Evolutionary conservation across 30 jellyfish, hydroid and myxozoan species (phyloP), one percentile per base, ranked within the genome.

Genomic region (Pseudorhiza aurosa): DNA sequence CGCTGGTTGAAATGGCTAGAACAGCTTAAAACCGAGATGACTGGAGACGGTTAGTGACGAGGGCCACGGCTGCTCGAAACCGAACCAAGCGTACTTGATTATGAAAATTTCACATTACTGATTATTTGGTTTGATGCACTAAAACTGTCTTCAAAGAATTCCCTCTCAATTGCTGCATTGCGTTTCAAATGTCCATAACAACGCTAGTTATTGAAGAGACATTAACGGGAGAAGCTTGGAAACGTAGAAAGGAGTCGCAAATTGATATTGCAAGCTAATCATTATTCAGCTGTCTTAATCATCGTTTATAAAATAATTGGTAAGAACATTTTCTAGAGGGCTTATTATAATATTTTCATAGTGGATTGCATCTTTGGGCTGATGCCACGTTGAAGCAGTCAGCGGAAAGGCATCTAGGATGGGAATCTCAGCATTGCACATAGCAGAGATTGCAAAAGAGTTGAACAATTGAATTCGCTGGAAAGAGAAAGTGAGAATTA

Each of bases 311-410:
- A 64, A 89, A 74, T 85, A 92, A 58, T 92, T 68, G n/a, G 42
- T 10, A 26, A 85, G 57, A 4, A 82, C 81, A 30, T 79, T 35
- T 30, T 68, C 92, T 19, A 92, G 36, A 19, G 96, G 96, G 29
- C 43, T 47, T 12, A 81, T 57, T 19, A 91, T 31, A 17, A 55
- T 50, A n/a, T 28, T 74, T 19, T 79, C 85, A 45, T 85, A 92
- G 47, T 85, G 96, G 19, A 85, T 85, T 2, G 97, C 98, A 73
- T 92, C 98, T 6, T 46, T 22, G 0, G 98, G 98, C 69, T 92
- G 95, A 22, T 86, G 14, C 55, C 87, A 87, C 14, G 77, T 29
- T 14, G 98, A 81, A 28, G 98, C 58, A 17, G 98, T 92, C 89
- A 92, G 69, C 9, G 97, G 98, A 46, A 74, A 86, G 37, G 86